Percentiles rank a stretch among this genome's conserved stretches.
These are phyloP conservation scores for Zingel zingel DNA, from an alignment of 2,113 vertebrate genomes.

Conservation along the genomic window DNA sequence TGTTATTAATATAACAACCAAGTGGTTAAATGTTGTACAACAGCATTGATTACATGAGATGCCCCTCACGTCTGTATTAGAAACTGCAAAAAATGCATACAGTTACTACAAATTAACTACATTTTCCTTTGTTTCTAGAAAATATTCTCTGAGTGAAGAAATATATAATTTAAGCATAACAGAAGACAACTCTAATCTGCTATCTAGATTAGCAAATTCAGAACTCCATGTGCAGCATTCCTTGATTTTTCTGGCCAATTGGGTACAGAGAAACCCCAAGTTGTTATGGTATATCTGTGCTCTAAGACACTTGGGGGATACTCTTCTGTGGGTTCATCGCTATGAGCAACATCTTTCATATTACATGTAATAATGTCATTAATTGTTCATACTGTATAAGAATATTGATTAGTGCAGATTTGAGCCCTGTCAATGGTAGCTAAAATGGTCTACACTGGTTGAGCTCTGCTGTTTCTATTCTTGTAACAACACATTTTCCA, in stretches of 20 bases:
- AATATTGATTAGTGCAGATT: background rate
- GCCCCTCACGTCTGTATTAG: background rate
- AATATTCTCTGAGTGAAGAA: background rate
- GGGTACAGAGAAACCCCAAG: background rate
- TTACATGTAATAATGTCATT: background rate
- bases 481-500: background rate
- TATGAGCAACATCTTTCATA: background rate
- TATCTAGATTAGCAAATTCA: background rate
- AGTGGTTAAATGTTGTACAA: background rate
- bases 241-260: background rate
- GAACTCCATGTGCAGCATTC: background rate
- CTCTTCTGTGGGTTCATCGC: background rate
- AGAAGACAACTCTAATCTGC: background rate
- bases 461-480: background rate
- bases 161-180: background rate
- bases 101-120: background rate
- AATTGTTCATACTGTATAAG: background rate
- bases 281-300: background rate
- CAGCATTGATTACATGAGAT: background rate
- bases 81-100: background rate
- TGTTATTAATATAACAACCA: conserved; percentile 2
- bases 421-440: too few relatives aligned
- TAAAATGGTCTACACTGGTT: too few relatives aligned
- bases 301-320: background rate
- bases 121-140: background rate